These are phyloP conservation scores for Lacerta agilis DNA, from an alignment of 2,797 vertebrate genomes.

Conservation along the genomic window DNA sequence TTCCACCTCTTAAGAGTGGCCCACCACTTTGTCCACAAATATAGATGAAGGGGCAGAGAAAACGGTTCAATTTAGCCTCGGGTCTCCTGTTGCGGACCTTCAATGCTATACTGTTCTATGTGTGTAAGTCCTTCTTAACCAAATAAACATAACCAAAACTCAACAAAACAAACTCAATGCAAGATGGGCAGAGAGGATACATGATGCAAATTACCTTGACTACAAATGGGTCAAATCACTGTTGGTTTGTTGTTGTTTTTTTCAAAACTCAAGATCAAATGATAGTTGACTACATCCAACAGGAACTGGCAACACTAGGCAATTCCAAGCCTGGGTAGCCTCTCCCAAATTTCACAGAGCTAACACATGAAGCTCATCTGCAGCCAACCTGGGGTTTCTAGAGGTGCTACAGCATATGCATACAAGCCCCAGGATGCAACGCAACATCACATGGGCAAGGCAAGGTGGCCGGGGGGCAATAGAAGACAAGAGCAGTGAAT, in stretches of 20 bases:
- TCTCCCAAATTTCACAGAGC: background rate
- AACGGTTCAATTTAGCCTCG: background rate
- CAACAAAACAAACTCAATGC: background rate
- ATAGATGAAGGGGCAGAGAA: background rate
- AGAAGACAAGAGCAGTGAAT: background rate
- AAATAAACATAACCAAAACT: background rate
- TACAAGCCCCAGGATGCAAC: slow-evolving; percentile 18
- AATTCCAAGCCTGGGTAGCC: no score
- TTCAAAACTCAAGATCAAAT: background rate
- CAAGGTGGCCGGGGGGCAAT: no score
- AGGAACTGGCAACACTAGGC: background rate
- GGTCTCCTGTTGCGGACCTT: background rate
- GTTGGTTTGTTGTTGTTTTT: background rate
- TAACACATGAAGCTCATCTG: background rate
- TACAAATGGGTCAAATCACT: background rate
- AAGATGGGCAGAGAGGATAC: background rate
- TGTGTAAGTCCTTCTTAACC: accelerated
- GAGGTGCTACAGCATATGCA: accelerated
- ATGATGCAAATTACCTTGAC: background rate
- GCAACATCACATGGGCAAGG: background rate
- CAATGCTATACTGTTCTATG: background rate
- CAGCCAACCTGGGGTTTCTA: no score
- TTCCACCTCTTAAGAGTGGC: background rate
- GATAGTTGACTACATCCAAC: no score
- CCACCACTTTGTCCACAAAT: background rate